A percentile compares a stretch with the other conserved stretches of the same genome.
These are phyloP conservation scores for Aptenodytes patagonicus DNA, from an alignment of 2,113 vertebrate species.

Conservation along the genomic window DNA sequence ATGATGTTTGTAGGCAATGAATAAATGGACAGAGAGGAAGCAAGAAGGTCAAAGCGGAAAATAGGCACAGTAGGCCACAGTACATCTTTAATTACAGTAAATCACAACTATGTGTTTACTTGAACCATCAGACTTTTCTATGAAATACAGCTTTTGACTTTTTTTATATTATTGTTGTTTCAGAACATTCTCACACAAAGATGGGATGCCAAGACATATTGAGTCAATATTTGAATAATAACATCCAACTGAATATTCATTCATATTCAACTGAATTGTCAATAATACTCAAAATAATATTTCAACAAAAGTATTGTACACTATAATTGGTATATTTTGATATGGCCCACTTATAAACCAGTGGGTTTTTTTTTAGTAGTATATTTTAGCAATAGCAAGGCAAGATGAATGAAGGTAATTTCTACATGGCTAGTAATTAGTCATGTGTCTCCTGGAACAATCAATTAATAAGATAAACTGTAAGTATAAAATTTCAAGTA, in stretches of 20 bases:
- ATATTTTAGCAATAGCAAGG: background rate
- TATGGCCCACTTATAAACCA: background rate
- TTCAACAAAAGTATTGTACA: background rate
- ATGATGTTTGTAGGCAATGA: background rate
- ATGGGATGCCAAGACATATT: background rate
- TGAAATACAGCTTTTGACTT: background rate
- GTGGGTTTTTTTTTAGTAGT: fast-evolving
- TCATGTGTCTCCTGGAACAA: background rate
- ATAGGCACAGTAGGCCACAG: background rate
- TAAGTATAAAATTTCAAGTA: background rate
- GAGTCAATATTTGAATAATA: background rate
- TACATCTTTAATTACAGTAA: background rate
- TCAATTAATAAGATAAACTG: background rate
- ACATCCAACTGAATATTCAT: background rate
- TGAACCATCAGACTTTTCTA: background rate
- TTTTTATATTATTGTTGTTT: background rate
- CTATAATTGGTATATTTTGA: background rate
- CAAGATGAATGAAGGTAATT: background rate
- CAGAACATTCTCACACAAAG: background rate
- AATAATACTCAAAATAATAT: background rate
- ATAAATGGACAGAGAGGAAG: background rate
- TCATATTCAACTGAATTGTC: background rate
- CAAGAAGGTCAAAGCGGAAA: background rate
- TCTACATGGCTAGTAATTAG: background rate
- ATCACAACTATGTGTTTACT: background rate